phyloP scores from a whole-genome alignment of 2,113 vertebrate species.

The Pontoporia blainvillei region DNA sequence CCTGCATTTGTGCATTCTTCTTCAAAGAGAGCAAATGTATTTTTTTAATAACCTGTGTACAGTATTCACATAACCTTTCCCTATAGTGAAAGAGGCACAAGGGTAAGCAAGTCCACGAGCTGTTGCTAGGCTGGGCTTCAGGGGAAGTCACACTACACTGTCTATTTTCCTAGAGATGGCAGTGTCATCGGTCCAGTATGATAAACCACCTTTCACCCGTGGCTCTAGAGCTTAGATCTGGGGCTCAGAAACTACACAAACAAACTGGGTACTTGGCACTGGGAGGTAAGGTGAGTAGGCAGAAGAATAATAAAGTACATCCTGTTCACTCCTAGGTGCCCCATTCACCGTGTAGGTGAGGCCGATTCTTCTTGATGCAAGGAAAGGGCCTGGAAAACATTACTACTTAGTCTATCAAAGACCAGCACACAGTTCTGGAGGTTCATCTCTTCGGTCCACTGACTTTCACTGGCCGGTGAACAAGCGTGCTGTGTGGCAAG shows the following conservation, averaged over 20 bases:
- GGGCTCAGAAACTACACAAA: background rate
- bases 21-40: constrained; percentile 76
- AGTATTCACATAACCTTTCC: constrained; percentile 47
- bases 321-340: background rate
- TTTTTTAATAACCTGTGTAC: constrained; percentile 79
- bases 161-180: background rate
- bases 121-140: background rate
- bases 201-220: background rate
- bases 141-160: background rate
- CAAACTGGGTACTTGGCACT: background rate
- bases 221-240: background rate
- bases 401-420: background rate
- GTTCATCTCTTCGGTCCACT: background rate
- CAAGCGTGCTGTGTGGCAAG: background rate
- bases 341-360: background rate
- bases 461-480: background rate
- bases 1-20: constrained; percentile 66
- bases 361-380: background rate
- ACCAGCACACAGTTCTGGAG: background rate
- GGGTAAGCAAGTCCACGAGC: constrained; percentile 1
- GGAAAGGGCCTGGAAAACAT: background rate
- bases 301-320: background rate
- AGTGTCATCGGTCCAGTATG: background rate
- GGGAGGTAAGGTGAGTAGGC: background rate
- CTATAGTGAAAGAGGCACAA: background rate